A percentile compares a stretch with the other conserved stretches of the same genome.
Conservation (phyloP, 2,797 vertebrate genomes). For the Pantherophis alleghaniensis region DNA sequence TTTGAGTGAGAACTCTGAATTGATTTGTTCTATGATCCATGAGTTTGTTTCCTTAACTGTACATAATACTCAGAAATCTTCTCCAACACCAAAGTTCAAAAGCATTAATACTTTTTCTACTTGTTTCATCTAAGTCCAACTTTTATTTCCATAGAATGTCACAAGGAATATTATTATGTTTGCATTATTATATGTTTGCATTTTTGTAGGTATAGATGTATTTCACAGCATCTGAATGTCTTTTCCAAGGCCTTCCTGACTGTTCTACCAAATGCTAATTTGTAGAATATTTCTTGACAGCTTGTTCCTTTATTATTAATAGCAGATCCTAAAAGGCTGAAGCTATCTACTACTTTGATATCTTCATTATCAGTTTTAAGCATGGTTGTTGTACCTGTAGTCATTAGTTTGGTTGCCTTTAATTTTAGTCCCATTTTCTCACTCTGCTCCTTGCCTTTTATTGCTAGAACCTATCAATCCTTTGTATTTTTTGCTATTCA, state of each 20-base stretch:
- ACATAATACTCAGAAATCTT: background rate
- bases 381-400: background rate
- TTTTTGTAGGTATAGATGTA: background rate
- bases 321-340: background rate
- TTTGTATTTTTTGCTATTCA: background rate
- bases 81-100: background rate
- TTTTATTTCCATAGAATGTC: background rate
- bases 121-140: background rate
- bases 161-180: background rate
- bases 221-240: background rate
- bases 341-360: background rate
- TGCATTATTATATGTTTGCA: background rate
- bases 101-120: background rate
- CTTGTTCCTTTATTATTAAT: background rate
- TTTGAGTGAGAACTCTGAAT: background rate
- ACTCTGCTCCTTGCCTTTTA: background rate
- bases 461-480: background rate
- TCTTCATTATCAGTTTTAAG: background rate
- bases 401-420: background rate
- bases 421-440: background rate
- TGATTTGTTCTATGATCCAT: background rate
- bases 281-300: background rate
- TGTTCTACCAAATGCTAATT: background rate
- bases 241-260: background rate
- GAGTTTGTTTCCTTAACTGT: background rate